Conservation (phyloP, 2,797 vertebrate genomes). For the Fratercula arctica region DNA sequence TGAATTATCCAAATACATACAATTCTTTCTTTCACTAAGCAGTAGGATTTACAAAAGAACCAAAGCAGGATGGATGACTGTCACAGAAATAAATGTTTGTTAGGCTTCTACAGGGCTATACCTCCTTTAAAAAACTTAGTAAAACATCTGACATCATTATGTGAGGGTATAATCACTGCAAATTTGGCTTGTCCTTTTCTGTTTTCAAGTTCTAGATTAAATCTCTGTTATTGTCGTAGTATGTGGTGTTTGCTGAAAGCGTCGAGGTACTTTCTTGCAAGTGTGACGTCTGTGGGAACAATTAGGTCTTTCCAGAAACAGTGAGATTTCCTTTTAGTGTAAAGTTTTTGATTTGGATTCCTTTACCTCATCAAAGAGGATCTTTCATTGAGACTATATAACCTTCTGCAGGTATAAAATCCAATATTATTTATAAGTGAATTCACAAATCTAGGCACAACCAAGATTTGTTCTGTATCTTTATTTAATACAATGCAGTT, state of each 20-base stretch:
- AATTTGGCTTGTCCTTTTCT: not conserved
- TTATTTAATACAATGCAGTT: not conserved
- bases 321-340: not conserved
- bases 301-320: not conserved
- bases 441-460: not conserved
- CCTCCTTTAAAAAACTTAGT: not conserved
- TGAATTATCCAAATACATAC: not conserved
- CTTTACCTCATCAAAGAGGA: not conserved
- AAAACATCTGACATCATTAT: not conserved
- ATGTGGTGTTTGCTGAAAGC: not conserved
- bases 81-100: not conserved
- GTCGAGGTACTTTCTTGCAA: not conserved
- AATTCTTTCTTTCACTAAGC: not conserved
- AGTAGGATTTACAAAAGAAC: not conserved
- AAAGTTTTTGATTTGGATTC: not conserved
- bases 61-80: not conserved
- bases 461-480: not conserved
- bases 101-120: not conserved
- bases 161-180: not conserved
- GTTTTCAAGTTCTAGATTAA: not conserved
- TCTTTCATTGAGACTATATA: not conserved
- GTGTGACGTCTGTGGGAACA: not conserved
- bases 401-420: not conserved
- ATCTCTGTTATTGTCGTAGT: not conserved
- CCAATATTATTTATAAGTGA: not conserved